These are phyloP conservation scores for Triplophysa rosa DNA, from an alignment of 2,113 vertebrate genomes.

Conservation along the genomic window DNA sequence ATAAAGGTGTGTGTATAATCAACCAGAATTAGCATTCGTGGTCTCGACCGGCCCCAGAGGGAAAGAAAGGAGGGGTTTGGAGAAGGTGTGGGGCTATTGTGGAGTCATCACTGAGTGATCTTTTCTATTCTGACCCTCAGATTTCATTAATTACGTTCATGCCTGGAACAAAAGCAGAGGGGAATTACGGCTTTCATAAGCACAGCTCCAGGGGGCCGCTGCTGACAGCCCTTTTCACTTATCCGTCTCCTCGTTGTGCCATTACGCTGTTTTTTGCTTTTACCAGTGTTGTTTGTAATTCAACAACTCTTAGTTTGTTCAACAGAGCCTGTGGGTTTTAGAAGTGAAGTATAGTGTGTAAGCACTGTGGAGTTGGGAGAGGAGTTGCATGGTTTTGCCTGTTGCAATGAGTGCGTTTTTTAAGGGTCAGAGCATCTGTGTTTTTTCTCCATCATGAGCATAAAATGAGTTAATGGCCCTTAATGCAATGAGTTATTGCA, in stretches of 20 bases:
- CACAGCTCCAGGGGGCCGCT: not conserved
- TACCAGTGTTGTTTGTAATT: not conserved
- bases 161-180: constrained; percentile 27
- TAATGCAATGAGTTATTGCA: too few relatives aligned
- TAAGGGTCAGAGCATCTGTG: not conserved
- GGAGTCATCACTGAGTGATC: constrained; percentile 86
- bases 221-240: constrained; percentile 15
- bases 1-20: constrained; percentile 96
- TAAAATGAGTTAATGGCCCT: too few relatives aligned
- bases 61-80: constrained; percentile 75
- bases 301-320: not conserved
- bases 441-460: too few relatives aligned
- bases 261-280: not conserved
- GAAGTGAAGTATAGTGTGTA: too few relatives aligned
- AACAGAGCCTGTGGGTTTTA: not conserved
- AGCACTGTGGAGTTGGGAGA: too few relatives aligned
- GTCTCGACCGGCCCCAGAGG: constrained; percentile 87
- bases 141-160: constrained; percentile 57
- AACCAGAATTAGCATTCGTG: constrained; percentile 96
- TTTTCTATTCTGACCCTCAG: constrained; percentile 83
- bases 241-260: not conserved
- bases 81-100: constrained; percentile 85
- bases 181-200: constrained; percentile 42
- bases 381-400: too few relatives aligned
- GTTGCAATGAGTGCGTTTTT: not conserved